A percentile compares a stretch with the other conserved stretches of the same genome.
Evolutionary conservation across 2,113 vertebrate genomes (phyloP).

Genomic region (Xiphophorus hellerii): DNA sequence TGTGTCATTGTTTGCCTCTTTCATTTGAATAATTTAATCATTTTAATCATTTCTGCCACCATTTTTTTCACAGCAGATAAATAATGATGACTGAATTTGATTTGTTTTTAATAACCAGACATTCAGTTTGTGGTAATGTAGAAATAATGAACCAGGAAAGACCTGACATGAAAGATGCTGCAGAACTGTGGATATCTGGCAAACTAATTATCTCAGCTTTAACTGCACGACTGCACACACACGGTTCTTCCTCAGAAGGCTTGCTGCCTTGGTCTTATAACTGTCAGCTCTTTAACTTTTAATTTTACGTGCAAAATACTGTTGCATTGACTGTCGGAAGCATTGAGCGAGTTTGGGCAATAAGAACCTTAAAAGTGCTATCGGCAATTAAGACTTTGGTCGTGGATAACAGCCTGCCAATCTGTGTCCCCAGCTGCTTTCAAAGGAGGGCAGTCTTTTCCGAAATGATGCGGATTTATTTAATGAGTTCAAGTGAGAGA

Average conservation of each 20-base stretch:
- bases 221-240: not conserved
- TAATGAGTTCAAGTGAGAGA: constrained; percentile 32
- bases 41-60: not conserved
- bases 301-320: not conserved
- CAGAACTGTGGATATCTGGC: not conserved
- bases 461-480: constrained; percentile 41
- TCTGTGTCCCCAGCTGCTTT: constrained; percentile 40
- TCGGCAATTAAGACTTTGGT: constrained; percentile 35
- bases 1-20: not conserved
- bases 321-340: not conserved
- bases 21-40: not conserved
- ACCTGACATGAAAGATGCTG: not conserved
- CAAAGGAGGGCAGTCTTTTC: constrained; percentile 27
- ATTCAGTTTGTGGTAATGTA: not conserved
- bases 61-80: not conserved
- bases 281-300: not conserved
- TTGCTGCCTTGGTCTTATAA: constrained; percentile 3
- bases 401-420: constrained; percentile 35
- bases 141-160: not conserved
- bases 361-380: constrained; percentile 13
- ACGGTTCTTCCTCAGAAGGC: constrained; percentile 1
- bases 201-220: not conserved
- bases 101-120: not conserved
- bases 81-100: not conserved
- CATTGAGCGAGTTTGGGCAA: constrained; percentile 9